Conservation (phyloP, 1,140 invertebrate genomes). For the Apocrypta bakeri region DNA sequence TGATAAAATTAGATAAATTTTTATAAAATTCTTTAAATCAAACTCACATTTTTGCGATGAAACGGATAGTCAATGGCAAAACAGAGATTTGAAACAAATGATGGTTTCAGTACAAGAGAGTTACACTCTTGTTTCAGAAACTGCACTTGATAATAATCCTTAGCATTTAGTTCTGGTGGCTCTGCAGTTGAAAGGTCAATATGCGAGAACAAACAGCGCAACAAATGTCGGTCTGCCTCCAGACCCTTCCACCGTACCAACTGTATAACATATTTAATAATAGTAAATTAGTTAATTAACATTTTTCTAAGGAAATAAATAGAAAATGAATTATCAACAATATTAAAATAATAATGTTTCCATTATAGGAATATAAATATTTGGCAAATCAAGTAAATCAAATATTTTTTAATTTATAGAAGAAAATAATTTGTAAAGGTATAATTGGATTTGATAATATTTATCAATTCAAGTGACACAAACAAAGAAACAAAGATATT, state of each 20-base stretch:
- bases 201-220: constrained; percentile 89
- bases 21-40: background rate
- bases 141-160: constrained; percentile 81
- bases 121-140: constrained; percentile 83
- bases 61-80: constrained; percentile 85
- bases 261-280: constrained; percentile 70
- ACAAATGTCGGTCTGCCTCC: constrained; percentile 91
- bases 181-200: constrained; percentile 78
- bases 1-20: background rate
- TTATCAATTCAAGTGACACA: no score
- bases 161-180: constrained; percentile 73
- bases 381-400: no score
- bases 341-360: no score
- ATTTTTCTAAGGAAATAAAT: background rate
- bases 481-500: background rate
- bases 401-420: no score
- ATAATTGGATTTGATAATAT: no score
- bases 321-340: no score
- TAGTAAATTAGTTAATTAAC: background rate
- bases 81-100: constrained; percentile 84
- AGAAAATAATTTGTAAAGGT: no score
- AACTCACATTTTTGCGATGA: constrained; percentile 76
- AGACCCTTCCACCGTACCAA: constrained; percentile 87
- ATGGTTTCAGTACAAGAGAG: constrained; percentile 83
- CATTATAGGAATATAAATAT: no score